phyloP scores from a whole-genome alignment of 2,797 vertebrate genomes.

The Bradypus variegatus region DNA sequence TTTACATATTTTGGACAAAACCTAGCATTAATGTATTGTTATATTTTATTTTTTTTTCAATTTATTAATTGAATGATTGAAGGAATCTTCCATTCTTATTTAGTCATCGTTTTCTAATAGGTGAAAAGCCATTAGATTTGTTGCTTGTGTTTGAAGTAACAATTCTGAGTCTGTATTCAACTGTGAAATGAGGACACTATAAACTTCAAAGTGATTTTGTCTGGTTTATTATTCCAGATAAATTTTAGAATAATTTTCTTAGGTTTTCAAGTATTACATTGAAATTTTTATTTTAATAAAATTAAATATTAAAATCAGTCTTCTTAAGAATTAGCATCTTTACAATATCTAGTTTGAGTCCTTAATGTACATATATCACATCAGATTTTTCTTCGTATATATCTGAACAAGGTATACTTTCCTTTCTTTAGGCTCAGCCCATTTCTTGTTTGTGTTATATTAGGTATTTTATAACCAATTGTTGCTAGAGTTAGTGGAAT shows the following conservation, averaged over 20 bases:
- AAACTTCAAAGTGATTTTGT: not conserved
- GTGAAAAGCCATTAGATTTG: not conserved
- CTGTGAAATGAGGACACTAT: not conserved
- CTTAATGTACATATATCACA: not conserved
- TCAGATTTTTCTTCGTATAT: not conserved
- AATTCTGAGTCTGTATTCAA: not conserved
- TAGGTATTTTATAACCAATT: not conserved
- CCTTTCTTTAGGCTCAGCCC: not conserved
- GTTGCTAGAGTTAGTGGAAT: not conserved
- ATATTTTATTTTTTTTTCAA: not conserved
- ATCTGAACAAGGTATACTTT: not conserved
- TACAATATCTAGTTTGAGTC: not conserved
- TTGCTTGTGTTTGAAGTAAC: not conserved
- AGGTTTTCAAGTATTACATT: not conserved
- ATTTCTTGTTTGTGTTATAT: not conserved
- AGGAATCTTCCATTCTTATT: not conserved
- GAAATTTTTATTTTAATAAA: slow-evolving; percentile 1
- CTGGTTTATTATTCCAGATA: not conserved
- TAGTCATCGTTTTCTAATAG: not conserved
- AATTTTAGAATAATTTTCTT: not conserved
- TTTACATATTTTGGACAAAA: not conserved
- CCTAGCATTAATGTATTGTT: not conserved
- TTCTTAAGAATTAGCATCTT: not conserved
- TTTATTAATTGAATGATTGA: not conserved
- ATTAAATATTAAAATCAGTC: slow-evolving; percentile 10